A percentile compares a stretch with the other conserved stretches of the same genome.
These are phyloP conservation scores for Bubo bubo DNA, from an alignment of 2,113 vertebrate species.

Conservation along the genomic window DNA sequence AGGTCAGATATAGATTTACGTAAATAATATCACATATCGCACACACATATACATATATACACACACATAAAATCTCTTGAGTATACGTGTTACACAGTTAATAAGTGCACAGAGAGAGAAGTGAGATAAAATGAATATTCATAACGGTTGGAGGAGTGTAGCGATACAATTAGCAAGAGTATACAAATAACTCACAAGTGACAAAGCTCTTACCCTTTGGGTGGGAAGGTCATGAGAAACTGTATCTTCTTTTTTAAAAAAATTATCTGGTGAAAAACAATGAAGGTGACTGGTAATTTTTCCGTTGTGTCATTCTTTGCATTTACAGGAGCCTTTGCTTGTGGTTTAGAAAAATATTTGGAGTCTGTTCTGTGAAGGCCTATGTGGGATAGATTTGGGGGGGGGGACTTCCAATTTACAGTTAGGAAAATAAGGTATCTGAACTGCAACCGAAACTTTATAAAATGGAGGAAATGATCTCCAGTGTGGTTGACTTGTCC, in stretches of 20 bases:
- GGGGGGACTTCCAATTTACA: neutral
- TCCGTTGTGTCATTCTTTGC: neutral
- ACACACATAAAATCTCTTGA: neutral
- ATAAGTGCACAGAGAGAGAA: slow-evolving; percentile 44
- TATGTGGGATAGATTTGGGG: neutral
- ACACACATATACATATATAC: neutral
- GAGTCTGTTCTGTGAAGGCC: neutral
- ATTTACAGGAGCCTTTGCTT: neutral
- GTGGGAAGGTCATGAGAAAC: slow-evolving; percentile 24
- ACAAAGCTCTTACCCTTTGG: slow-evolving; percentile 42
- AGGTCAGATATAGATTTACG: neutral
- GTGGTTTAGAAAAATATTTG: neutral
- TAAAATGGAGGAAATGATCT: neutral
- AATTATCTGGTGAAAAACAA: neutral
- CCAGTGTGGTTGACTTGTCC: neutral
- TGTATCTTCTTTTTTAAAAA: neutral
- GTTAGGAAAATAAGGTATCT: neutral
- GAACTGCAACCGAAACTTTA: neutral
- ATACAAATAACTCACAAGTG: slow-evolving; percentile 57
- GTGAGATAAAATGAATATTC: slow-evolving; percentile 67
- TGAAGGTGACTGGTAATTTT: neutral
- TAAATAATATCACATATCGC: neutral
- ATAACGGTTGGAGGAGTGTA: slow-evolving; percentile 21
- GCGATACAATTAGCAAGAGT: slow-evolving; percentile 62
- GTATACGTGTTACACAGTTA: slow-evolving; percentile 38